These are phyloP conservation scores for Pycnomerus fuliginosus DNA, from an alignment of 2,888 invertebrate species.

Conservation along the genomic window DNA sequence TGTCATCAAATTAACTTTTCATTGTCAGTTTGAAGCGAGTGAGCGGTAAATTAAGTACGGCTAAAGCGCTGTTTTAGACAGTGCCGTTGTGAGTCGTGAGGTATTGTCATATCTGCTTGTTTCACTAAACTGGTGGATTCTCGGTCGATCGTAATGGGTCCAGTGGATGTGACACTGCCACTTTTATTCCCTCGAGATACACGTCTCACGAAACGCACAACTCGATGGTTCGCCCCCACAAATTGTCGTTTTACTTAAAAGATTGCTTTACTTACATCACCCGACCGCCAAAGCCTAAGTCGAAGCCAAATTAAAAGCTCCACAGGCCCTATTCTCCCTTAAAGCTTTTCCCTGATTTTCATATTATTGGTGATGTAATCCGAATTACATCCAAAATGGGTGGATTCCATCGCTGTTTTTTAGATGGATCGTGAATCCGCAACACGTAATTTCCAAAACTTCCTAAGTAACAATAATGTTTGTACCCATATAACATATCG, in stretches of 20 bases:
- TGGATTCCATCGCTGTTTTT: too few species aligned
- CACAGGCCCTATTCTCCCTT: too few species aligned
- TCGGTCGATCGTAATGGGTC: conserved; percentile 17
- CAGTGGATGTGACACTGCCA: conserved; percentile 16
- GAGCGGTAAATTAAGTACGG: conserved; percentile 28
- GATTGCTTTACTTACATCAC: conserved; percentile 10
- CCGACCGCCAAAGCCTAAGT: conserved; percentile 3
- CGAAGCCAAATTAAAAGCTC: conserved; percentile 9
- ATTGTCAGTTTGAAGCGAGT: conserved; percentile 27
- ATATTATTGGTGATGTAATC: too few species aligned
- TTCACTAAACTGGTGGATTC: conserved; percentile 15
- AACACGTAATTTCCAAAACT: too few species aligned
- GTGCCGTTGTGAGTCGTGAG: conserved; percentile 29
- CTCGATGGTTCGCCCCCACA: conserved; percentile 2
- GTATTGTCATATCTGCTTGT: conserved; percentile 22
- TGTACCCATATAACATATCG: too few species aligned
- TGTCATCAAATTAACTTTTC: conserved; percentile 30
- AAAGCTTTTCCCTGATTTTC: too few species aligned
- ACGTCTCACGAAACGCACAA: conserved; percentile 11
- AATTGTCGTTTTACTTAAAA: conserved; percentile 10
- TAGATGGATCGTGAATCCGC: too few species aligned
- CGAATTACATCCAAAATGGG: too few species aligned
- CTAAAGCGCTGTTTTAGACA: conserved; percentile 23
- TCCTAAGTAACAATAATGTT: too few species aligned
- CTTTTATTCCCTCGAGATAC: conserved; percentile 16